These are phyloP conservation scores for Miichthys miiuy DNA, from an alignment of 2,797 vertebrate species.

Conservation along the genomic window DNA sequence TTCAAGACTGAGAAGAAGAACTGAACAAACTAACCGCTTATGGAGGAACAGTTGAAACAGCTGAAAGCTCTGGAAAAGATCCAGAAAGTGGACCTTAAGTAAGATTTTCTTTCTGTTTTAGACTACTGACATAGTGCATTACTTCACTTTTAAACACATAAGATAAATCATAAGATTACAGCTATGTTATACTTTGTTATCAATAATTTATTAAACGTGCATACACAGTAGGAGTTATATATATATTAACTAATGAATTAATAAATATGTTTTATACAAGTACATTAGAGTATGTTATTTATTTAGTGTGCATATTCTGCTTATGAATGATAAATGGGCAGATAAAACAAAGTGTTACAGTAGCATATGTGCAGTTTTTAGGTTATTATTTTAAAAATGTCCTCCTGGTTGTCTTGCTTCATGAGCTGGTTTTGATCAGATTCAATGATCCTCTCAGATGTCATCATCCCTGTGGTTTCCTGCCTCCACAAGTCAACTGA, in stretches of 20 bases:
- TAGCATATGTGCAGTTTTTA: background rate
- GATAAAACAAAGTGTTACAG: background rate
- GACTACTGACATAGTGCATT: too few species aligned
- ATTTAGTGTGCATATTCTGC: background rate
- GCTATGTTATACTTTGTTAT: background rate
- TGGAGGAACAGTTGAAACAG: background rate
- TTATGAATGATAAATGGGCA: background rate
- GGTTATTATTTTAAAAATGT: too few species aligned
- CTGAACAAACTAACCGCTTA: background rate
- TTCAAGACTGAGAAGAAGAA: background rate
- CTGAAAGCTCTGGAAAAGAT: slow-evolving; percentile 3
- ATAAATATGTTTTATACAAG: background rate
- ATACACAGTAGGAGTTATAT: too few species aligned
- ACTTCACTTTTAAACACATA: too few species aligned
- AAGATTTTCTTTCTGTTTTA: background rate
- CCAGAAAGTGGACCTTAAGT: background rate
- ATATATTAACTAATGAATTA: background rate
- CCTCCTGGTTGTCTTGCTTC: background rate
- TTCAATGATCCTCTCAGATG: background rate
- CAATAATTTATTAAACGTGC: background rate
- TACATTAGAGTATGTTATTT: background rate
- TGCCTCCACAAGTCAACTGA: slow-evolving; percentile 61
- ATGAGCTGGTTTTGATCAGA: background rate
- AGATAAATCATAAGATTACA: background rate
- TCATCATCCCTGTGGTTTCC: background rate